Conservation (phyloP, 30 jellyfish, hydroid and myxozoan species). For the Cassiopea xamachana region DNA sequence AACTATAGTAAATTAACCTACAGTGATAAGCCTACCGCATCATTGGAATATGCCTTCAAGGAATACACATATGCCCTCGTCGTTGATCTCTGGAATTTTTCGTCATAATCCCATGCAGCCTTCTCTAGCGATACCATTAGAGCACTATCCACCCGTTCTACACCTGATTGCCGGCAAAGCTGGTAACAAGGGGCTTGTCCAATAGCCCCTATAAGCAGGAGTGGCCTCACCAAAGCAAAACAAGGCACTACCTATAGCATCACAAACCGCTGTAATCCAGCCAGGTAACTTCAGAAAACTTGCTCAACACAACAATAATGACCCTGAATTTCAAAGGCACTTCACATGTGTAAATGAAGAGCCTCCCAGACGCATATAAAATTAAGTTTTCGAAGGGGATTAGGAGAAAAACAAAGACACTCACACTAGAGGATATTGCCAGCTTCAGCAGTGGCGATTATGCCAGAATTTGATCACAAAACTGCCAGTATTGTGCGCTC, state of each 20-base stretch:
- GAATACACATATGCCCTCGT: too few species aligned
- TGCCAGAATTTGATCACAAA: neutral
- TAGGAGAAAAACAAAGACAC: neutral
- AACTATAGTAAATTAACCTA: too few species aligned
- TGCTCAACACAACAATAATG: neutral
- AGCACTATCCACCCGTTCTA: too few species aligned
- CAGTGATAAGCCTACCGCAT: too few species aligned
- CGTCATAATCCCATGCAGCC: too few species aligned
- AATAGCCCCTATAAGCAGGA: neutral
- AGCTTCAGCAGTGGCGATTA: neutral
- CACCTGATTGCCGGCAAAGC: too few species aligned
- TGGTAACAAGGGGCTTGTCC: neutral
- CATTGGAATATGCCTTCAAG: too few species aligned
- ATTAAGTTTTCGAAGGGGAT: slow-evolving; percentile 3
- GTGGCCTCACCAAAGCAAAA: neutral
- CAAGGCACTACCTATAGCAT: neutral
- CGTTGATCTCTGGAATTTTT: too few species aligned
- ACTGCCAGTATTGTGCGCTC: neutral
- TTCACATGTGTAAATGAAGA: neutral
- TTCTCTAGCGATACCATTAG: too few species aligned
- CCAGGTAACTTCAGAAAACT: neutral
- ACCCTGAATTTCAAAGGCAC: neutral
- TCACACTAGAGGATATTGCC: neutral
- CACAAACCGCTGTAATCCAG: neutral
- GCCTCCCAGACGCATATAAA: neutral